Percentiles rank a stretch among this genome's conserved stretches.
Conservation (phyloP, 2,888 invertebrate genomes). For the Mythimna vitellina region DNA sequence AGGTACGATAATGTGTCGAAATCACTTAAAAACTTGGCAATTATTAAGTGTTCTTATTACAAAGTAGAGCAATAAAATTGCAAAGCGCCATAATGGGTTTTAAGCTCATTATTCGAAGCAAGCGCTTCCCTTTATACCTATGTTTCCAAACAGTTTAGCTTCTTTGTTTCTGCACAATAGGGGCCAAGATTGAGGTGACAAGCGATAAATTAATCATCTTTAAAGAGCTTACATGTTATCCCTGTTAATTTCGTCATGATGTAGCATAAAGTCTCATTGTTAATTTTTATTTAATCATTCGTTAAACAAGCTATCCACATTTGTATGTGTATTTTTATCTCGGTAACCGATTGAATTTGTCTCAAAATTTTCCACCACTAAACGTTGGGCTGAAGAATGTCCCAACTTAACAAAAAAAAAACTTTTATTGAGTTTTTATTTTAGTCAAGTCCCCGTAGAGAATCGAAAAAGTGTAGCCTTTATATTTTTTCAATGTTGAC, state of each 20-base stretch:
- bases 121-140: slow-evolving; percentile 58
- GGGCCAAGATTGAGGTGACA: slow-evolving; percentile 42
- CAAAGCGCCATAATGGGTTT: slow-evolving; percentile 59
- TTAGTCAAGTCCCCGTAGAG: too few species aligned
- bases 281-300: background rate
- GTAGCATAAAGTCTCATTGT: background rate
- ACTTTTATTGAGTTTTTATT: too few species aligned
- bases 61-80: slow-evolving; percentile 67
- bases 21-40: slow-evolving; percentile 54
- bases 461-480: too few species aligned
- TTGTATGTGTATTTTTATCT: too few species aligned
- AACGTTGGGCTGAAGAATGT: too few species aligned
- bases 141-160: slow-evolving; percentile 61
- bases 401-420: too few species aligned
- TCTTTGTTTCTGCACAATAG: slow-evolving; percentile 54
- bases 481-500: too few species aligned
- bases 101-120: slow-evolving; percentile 62
- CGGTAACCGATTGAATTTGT: too few species aligned
- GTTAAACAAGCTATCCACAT: background rate
- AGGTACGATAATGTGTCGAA: slow-evolving; percentile 47
- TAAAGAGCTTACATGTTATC: slow-evolving; percentile 6
- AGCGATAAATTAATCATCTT: slow-evolving; percentile 47
- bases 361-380: too few species aligned
- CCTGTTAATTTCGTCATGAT: slow-evolving; percentile 14
- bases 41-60: slow-evolving; percentile 56